Base-by-base conservation (phyloP, 2,888 invertebrate genomes). In the Drosophila dives region DNA sequence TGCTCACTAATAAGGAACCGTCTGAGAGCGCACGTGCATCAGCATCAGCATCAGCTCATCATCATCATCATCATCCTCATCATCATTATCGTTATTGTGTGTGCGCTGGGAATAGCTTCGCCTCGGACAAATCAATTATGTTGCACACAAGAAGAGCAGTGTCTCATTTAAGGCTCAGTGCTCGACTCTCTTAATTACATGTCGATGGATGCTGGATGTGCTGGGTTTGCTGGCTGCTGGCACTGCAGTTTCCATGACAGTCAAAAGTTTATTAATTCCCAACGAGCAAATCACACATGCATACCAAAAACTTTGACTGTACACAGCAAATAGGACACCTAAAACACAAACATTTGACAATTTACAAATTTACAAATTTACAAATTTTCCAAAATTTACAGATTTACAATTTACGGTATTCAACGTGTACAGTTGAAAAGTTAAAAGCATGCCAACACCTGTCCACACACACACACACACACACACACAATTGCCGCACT, bases 391-490 rank as follows among this genome's bases (percentile, higher is more conserved):
- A 23, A 23, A 45, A 45, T 45, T 40, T 40, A 38, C 38, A 38
- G 12, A 38, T 42, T 12, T 42, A 29, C 36, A 45, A 45, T 45
- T 45, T 45, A 45, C 45, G 45, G 45, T 23, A 45, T 45, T 45
- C 45, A 45, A 8, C 23, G 45, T 45, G 23, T 23, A 45, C 66
- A 51, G 73, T 84, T 81, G 80, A 81, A 77, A 84, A 86, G 84
- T 84, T 86, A 82, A 82, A 76, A 82, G 78, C 84, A 84, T 72
- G 78, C 84, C 75, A 82, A 83, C 83, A 86, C 86, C 83, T 83
- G 71, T 72, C 54, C 62, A 53, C 71, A 58, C 33, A 58, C 71
- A 58, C 33, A 59, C 33, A 59, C 23, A 23, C 62, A 53, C 71
- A 58, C 33, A 58, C 71, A 58, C 33, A 59, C 66, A 62, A 48